phyloP scores from a whole-genome alignment of 2,797 vertebrate genomes.

The Chromis chromis region DNA sequence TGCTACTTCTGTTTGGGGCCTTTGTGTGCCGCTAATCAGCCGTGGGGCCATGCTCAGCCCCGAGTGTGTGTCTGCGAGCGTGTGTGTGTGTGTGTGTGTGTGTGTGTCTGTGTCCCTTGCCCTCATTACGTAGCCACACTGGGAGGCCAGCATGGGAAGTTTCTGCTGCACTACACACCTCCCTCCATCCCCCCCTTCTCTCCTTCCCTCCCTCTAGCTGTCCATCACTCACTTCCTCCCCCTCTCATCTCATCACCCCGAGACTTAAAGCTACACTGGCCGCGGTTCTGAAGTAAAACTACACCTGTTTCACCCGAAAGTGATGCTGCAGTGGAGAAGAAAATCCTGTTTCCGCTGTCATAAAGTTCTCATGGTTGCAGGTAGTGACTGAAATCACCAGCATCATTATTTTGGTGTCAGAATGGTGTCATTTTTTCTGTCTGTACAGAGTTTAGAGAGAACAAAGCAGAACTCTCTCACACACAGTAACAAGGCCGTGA shows the following conservation, averaged over 20 bases:
- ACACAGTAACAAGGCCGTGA: not conserved
- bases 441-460: not conserved
- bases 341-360: not conserved
- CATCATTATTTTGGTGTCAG: not conserved
- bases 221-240: constrained; percentile 63
- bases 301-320: constrained; percentile 22
- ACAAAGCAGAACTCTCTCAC: not conserved
- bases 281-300: constrained; percentile 37
- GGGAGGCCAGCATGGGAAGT: constrained; percentile 89
- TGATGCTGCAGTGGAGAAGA: not conserved
- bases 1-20: constrained; percentile 89
- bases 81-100: constrained; percentile 53
- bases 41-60: constrained; percentile 89
- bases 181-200: constrained; percentile 52
- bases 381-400: not conserved
- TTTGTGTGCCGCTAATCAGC: constrained; percentile 94
- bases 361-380: not conserved
- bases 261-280: constrained; percentile 40
- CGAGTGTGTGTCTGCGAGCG: constrained; percentile 65
- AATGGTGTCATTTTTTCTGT: not conserved
- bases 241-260: constrained; percentile 40
- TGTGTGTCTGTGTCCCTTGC: constrained; percentile 79
- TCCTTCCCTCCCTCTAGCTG: constrained; percentile 60
- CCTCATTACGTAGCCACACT: constrained; percentile 90
- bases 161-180: constrained; percentile 82